Percentiles rank a stretch among this genome's conserved stretches.
Conservation (phyloP, 2,888 invertebrate genomes). For the Pteria penguin region DNA sequence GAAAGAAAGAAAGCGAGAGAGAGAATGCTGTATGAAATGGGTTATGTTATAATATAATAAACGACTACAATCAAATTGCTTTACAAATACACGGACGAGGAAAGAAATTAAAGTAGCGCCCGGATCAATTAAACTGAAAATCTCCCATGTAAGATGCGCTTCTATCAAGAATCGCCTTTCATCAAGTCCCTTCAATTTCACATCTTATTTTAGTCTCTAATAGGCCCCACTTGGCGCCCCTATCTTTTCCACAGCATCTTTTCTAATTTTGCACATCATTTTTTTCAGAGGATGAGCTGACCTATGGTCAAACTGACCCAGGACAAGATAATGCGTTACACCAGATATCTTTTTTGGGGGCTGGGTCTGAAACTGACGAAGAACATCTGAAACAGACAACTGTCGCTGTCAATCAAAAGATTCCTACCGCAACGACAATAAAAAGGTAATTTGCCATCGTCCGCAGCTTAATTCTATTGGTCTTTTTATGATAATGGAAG, state of each 20-base stretch:
- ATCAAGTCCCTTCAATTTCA: background rate
- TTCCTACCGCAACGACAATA: constrained; percentile 3
- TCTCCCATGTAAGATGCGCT: too few relatives aligned
- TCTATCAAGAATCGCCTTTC: too few relatives aligned
- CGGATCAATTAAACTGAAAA: too few relatives aligned
- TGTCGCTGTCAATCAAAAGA: constrained; percentile 18
- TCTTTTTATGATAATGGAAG: too few relatives aligned
- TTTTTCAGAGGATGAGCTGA: constrained; percentile 37
- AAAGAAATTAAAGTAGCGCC: too few relatives aligned
- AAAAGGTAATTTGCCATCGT: constrained; percentile 17
- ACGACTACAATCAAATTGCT: too few relatives aligned
- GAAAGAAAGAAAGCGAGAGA: too few relatives aligned
- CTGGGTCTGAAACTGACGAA: constrained; percentile 9
- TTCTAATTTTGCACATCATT: constrained; percentile 42
- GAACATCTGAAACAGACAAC: constrained; percentile 7
- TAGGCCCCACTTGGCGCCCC: background rate
- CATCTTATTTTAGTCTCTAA: background rate
- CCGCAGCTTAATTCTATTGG: too few relatives aligned
- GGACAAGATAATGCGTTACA: constrained; percentile 32
- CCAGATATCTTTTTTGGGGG: constrained; percentile 24
- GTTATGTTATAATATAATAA: too few relatives aligned
- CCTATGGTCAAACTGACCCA: constrained; percentile 32
- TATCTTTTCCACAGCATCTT: constrained; percentile 16
- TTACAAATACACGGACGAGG: too few relatives aligned
- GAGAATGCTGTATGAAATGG: too few relatives aligned